Base-by-base conservation (phyloP, 2,797 vertebrate genomes). In the Pyrocephalus nanus region DNA sequence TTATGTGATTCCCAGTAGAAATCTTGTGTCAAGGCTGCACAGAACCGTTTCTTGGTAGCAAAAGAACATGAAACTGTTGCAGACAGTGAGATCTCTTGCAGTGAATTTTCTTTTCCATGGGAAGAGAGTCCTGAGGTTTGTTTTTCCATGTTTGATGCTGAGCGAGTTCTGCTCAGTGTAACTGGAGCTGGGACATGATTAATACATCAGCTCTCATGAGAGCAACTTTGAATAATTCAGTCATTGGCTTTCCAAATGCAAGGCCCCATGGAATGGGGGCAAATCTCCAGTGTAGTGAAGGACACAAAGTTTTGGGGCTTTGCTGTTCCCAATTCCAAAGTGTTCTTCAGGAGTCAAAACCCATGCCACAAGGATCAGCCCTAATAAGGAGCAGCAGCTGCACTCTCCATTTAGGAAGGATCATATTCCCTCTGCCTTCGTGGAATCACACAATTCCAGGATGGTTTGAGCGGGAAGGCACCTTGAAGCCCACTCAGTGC, bases 401-500 rank as follows among this genome's bases (percentile, higher is more conserved):
- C 18, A 73, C 48, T 55, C 4, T 51, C 14, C 78, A 22, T 55
- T 80, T 23, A 54, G 77, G 58, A 45, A 74, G 32, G 36, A 34
- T 43, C 47, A 8, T 40, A 25, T 29, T 86, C 30, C n/a, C n/a
- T 70, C 25, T 73, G 23, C 55, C 25, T 66, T 53, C 14, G 10
- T 1, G 16, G 15, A 50, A 38, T 43, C 30, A 2, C 22, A 62
- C 34, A 42, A 34, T 48, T 16, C 20, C 57, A n/a, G 9, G 5
- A 11, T 40, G 38, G 9, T 53, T 58, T 47, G 40, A 8, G 29
- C 47, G 40, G 60, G 12, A 5, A 32, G 21, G 21, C 12, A 20
- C 25, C 4, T 30, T 2, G 53, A 47, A 66, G 10, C 25, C 6
- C 40, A 53, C 2, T 21, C 38, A 26, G 3, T 34, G 0, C n/a